Percentiles rank a stretch among this genome's conserved stretches.
phyloP scores from a whole-genome alignment of 2,113 vertebrate genomes.

The Daboia siamensis region DNA sequence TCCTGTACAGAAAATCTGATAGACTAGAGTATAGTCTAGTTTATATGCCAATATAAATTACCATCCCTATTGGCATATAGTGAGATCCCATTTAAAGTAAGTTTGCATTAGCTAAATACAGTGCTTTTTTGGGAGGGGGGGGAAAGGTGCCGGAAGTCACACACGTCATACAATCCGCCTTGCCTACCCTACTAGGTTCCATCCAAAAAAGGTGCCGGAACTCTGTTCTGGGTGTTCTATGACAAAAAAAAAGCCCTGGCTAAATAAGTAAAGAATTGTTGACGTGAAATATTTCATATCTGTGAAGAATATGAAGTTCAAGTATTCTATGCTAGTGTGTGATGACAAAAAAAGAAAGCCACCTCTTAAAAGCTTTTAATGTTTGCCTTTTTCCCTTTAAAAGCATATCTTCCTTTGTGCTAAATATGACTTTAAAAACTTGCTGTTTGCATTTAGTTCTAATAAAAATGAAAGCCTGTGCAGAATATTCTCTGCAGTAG shows the following conservation, averaged over 20 bases:
- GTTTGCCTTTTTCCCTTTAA: slow-evolving; percentile 52
- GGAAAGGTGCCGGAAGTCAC: too few species aligned
- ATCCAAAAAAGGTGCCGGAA: too few species aligned
- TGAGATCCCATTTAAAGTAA: not conserved
- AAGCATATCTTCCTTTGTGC: slow-evolving; percentile 26
- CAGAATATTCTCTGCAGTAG: not conserved
- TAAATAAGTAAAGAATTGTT: slow-evolving; percentile 58
- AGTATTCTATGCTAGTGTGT: slow-evolving; percentile 46
- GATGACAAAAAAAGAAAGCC: slow-evolving; percentile 54
- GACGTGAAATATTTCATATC: slow-evolving; percentile 54
- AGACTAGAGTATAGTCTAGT: not conserved
- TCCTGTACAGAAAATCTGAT: not conserved
- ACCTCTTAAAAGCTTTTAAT: slow-evolving; percentile 53
- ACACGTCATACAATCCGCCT: too few species aligned
- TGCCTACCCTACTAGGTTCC: too few species aligned
- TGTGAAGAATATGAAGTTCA: slow-evolving; percentile 56
- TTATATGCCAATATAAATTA: not conserved
- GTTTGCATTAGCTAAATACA: slow-evolving; percentile 54
- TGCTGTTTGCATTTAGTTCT: slow-evolving; percentile 32
- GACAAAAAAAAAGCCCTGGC: not conserved
- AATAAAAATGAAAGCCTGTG: fast-evolving
- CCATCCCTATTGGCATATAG: not conserved
- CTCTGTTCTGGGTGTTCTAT: too few species aligned
- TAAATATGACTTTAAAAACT: slow-evolving; percentile 48
- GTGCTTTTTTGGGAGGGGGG: too few species aligned